These are phyloP conservation scores for Netta rufina DNA, from an alignment of 2,797 vertebrate genomes.

Conservation along the genomic window DNA sequence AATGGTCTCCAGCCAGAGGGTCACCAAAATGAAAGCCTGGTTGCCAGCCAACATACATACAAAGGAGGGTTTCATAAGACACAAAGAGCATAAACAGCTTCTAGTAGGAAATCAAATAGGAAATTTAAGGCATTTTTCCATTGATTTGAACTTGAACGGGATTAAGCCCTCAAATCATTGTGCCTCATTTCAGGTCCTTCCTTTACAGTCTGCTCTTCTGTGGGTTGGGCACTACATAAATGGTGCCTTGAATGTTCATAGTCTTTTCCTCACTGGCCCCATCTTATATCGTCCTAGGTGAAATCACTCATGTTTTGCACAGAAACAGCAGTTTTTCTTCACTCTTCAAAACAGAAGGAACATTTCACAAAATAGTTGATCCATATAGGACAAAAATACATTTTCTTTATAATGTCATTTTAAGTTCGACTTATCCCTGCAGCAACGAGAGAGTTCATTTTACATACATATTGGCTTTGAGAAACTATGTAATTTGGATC, in stretches of 20 bases:
- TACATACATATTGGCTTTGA: constrained; percentile 1
- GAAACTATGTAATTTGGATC: constrained; percentile 29
- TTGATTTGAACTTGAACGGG: not conserved
- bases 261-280: not conserved
- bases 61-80: not conserved
- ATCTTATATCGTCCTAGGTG: not conserved
- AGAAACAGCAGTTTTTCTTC: not conserved
- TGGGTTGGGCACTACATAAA: not conserved
- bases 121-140: not conserved
- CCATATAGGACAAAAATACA: not conserved
- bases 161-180: not conserved
- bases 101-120: not conserved
- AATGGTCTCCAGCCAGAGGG: not conserved
- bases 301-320: not conserved
- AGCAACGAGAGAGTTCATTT: constrained; percentile 17
- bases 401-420: constrained; percentile 46
- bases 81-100: not conserved
- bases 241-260: not conserved
- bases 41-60: not conserved
- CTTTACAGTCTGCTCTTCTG: not conserved
- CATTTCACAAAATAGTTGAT: constrained; percentile 18
- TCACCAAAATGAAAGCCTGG: not conserved
- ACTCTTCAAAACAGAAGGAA: not conserved
- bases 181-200: not conserved
- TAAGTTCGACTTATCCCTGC: constrained; percentile 19